phyloP scores from a whole-genome alignment of 2,113 vertebrate species.

The Siniperca chuatsi region DNA sequence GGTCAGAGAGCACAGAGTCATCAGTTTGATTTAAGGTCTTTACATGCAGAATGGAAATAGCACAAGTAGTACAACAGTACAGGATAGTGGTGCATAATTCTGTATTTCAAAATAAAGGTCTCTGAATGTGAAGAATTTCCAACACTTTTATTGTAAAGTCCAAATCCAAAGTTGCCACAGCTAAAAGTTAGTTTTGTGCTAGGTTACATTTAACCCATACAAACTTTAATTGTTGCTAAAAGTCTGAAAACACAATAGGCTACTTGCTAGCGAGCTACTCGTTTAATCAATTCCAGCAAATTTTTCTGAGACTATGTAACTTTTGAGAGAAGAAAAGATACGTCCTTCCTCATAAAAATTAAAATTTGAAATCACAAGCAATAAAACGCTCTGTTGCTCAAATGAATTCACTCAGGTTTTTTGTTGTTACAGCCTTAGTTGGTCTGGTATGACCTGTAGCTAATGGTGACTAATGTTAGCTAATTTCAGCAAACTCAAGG shows the following conservation, averaged over 20 bases:
- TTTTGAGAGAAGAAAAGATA: not conserved
- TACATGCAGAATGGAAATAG: no score
- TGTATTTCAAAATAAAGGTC: no score
- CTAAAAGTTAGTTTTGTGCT: not conserved
- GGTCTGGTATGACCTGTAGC: not conserved
- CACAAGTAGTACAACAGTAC: no score
- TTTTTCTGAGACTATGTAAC: not conserved
- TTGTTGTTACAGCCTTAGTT: not conserved
- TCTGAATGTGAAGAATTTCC: no score
- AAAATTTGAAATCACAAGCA: not conserved
- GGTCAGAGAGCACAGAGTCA: no score
- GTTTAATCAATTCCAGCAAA: not conserved
- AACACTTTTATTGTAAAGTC: constrained; percentile 1
- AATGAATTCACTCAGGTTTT: not conserved
- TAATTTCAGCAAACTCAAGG: not conserved
- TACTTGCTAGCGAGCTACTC: not conserved
- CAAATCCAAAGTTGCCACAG: not conserved
- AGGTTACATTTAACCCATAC: not conserved
- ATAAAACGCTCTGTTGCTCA: not conserved
- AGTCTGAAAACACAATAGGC: not conserved
- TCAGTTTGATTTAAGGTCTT: no score
- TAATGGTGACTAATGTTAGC: not conserved
- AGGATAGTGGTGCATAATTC: no score
- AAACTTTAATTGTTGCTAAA: not conserved
- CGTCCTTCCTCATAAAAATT: not conserved